phyloP scores from a whole-genome alignment of 2,888 invertebrate species.

The Phengaris arion region DNA sequence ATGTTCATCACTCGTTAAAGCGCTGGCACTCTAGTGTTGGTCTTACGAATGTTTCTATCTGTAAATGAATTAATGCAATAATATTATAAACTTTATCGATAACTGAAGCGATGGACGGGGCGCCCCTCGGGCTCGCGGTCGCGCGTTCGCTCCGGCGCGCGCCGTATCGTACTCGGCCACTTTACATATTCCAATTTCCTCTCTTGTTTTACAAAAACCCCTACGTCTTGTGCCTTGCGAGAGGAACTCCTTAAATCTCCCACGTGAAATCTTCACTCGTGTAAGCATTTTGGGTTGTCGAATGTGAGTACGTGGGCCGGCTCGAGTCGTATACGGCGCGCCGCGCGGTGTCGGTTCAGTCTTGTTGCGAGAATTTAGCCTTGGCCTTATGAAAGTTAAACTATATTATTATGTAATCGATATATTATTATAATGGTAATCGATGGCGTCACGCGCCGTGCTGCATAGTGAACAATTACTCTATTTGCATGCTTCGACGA shows the following conservation, averaged over 20 bases:
- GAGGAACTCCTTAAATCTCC: constrained; percentile 42
- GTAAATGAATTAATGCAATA: constrained; percentile 65
- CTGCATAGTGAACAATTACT: constrained; percentile 74
- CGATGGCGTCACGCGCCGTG: constrained; percentile 66
- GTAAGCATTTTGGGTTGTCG: constrained; percentile 29
- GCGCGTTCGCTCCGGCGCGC: constrained; percentile 22
- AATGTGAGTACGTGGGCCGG: constrained; percentile 29
- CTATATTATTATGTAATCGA: constrained; percentile 68
- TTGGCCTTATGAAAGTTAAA: constrained; percentile 79
- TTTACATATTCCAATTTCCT: constrained; percentile 35
- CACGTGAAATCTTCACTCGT: constrained; percentile 34
- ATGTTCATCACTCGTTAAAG: constrained; percentile 77
- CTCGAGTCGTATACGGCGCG: constrained; percentile 57
- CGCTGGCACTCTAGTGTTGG: constrained; percentile 78
- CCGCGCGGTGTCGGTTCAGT: constrained; percentile 67
- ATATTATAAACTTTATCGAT: constrained; percentile 40
- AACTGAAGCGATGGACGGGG: constrained; percentile 47
- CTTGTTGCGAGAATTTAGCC: constrained; percentile 80
- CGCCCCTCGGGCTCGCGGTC: constrained; percentile 52
- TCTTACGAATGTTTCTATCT: constrained; percentile 67
- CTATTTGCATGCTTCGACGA: constrained; percentile 80
- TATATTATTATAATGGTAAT: constrained; percentile 60
- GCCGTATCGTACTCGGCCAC: constrained; percentile 48
- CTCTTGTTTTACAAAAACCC: constrained; percentile 48
- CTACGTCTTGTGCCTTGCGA: constrained; percentile 74